Percentiles rank a stretch among this genome's conserved stretches.
These are phyloP conservation scores for Phacellophora camtschatica DNA, from an alignment of 30 jellyfish, hydroid and myxozoan species.

Conservation along the genomic window DNA sequence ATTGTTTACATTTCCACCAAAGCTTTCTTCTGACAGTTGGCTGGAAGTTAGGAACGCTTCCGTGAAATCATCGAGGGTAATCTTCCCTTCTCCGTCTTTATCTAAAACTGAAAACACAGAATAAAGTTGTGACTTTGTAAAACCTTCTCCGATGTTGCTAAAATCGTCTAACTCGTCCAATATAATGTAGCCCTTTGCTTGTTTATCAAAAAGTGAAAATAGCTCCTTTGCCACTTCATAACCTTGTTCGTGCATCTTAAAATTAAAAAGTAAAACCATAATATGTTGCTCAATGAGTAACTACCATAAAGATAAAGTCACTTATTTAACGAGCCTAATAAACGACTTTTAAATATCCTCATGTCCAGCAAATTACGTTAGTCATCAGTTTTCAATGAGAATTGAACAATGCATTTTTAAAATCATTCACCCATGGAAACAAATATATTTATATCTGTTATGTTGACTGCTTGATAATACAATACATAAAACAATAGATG, in stretches of 20 bases:
- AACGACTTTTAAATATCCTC: too few relatives aligned
- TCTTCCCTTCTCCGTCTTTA: slow-evolving; percentile 58
- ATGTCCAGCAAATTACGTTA: too few relatives aligned
- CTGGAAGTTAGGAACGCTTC: slow-evolving; percentile 48
- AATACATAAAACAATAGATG: too few relatives aligned
- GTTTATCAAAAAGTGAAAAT: slow-evolving; percentile 26
- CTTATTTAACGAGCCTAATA: too few relatives aligned
- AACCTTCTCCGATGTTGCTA: slow-evolving; percentile 8
- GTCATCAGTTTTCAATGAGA: too few relatives aligned
- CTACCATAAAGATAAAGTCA: too few relatives aligned
- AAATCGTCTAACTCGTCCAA: slow-evolving; percentile 15
- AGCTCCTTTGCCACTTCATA: slow-evolving; percentile 54
- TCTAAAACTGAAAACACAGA: slow-evolving; percentile 58
- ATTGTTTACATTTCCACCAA: background rate
- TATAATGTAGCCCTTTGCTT: slow-evolving; percentile 45
- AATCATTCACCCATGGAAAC: too few relatives aligned
- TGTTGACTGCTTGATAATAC: too few relatives aligned
- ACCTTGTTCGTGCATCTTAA: slow-evolving; percentile 18
- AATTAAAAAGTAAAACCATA: too few relatives aligned
- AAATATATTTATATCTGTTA: too few relatives aligned
- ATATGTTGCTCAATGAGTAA: too few relatives aligned
- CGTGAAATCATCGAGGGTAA: slow-evolving; percentile 54
- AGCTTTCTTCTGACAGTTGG: background rate
- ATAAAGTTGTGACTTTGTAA: slow-evolving; percentile 47
- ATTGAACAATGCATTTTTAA: too few relatives aligned